Percentiles rank a stretch among this genome's conserved stretches.
These are phyloP conservation scores for Malachius bipustulatus DNA, from an alignment of 2,888 invertebrate genomes.

Conservation along the genomic window DNA sequence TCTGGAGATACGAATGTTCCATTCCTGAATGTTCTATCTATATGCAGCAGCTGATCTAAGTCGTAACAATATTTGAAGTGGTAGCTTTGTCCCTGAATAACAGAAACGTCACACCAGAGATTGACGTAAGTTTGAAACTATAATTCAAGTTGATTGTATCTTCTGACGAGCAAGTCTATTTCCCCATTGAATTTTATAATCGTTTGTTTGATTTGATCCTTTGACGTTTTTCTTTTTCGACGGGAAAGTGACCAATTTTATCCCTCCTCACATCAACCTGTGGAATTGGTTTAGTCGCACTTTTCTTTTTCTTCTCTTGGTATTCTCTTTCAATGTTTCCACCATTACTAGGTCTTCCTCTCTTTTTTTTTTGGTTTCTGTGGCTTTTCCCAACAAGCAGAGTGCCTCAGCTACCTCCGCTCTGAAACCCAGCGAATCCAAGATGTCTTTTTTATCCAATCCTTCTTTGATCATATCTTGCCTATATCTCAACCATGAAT, in stretches of 20 bases:
- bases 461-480: not conserved
- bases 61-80: too few species aligned
- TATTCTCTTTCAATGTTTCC: constrained; percentile 2
- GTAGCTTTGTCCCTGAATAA: too few species aligned
- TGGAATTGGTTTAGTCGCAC: constrained; percentile 1
- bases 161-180: too few species aligned
- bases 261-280: constrained; percentile 2
- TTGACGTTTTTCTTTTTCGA: not conserved
- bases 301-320: constrained; percentile 1
- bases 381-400: not conserved
- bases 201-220: too few species aligned
- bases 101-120: too few species aligned
- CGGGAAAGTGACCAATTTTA: constrained; percentile 2
- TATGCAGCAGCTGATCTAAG: too few species aligned
- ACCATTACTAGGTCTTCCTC: constrained; percentile 2
- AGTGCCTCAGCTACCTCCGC: not conserved
- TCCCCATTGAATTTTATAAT: too few species aligned
- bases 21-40: too few species aligned
- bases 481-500: not conserved
- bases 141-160: too few species aligned
- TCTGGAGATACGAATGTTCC: too few species aligned
- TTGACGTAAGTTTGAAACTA: too few species aligned
- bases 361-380: not conserved
- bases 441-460: not conserved
- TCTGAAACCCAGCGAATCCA: not conserved